Conservation (phyloP, 2,113 vertebrate species). For the Chiloscyllium plagiosum region DNA sequence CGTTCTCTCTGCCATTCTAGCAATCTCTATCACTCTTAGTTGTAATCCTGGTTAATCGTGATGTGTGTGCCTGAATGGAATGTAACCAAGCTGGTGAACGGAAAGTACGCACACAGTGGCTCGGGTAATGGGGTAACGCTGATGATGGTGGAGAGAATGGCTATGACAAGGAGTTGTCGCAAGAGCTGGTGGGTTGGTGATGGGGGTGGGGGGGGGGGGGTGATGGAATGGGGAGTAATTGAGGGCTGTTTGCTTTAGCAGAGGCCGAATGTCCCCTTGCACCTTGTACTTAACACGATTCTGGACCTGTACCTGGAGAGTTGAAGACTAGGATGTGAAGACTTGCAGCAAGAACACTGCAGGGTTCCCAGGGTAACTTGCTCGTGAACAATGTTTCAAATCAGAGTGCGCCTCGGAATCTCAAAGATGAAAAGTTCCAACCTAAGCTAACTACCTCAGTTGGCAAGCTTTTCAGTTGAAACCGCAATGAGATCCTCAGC, state of each 20-base stretch:
- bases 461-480: background rate
- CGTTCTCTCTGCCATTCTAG: background rate
- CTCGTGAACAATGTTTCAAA: background rate
- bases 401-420: background rate
- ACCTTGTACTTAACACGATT: no score
- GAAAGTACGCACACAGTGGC: background rate
- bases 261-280: background rate
- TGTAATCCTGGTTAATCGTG: background rate
- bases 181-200: background rate
- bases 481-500: background rate
- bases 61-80: background rate
- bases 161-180: background rate
- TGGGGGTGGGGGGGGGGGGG: background rate
- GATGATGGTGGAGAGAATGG: background rate
- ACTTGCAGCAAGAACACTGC: no score
- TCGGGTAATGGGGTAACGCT: no score
- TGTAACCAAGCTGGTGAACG: background rate
- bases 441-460: background rate
- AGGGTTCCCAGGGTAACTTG: background rate
- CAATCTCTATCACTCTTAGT: no score
- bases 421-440: background rate
- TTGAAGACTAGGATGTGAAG: no score
- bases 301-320: no score
- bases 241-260: no score
- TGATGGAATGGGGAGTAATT: background rate